phyloP scores from a whole-genome alignment of 2,888 invertebrate species.

The Synanthedon myopaeformis region DNA sequence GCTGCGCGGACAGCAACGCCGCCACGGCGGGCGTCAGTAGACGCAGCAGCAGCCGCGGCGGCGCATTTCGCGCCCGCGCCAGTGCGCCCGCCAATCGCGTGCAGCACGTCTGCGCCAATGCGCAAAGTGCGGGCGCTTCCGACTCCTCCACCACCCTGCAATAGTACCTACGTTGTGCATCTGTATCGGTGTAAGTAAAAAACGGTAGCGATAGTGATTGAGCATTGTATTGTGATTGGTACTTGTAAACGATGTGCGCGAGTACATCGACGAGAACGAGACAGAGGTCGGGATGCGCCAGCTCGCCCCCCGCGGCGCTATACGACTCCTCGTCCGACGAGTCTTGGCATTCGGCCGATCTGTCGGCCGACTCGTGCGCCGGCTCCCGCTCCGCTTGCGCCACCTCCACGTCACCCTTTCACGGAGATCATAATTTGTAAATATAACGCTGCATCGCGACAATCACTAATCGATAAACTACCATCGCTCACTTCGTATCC shows the following conservation, averaged over 20 bases:
- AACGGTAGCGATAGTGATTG: slow-evolving; percentile 4
- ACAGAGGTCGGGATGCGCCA: slow-evolving; percentile 72
- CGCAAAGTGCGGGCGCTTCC: slow-evolving; percentile 19
- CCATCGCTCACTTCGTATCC: slow-evolving; percentile 64
- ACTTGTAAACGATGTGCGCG: slow-evolving; percentile 70
- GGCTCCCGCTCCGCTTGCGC: not conserved
- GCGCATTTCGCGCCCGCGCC: slow-evolving; percentile 9
- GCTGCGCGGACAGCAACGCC: not conserved
- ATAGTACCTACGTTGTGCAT: slow-evolving; percentile 4
- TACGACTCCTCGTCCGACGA: too few species aligned
- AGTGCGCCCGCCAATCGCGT: slow-evolving; percentile 21
- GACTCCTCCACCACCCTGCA: not conserved
- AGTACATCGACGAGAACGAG: slow-evolving; percentile 71
- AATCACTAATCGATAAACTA: not conserved
- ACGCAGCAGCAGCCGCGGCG: slow-evolving; percentile 9
- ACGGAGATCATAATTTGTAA: not conserved
- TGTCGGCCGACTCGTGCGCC: too few species aligned
- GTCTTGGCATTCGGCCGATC: too few species aligned
- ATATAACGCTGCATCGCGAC: not conserved
- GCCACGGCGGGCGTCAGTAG: slow-evolving; percentile 6
- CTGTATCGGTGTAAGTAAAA: too few species aligned
- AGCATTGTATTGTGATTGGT: too few species aligned
- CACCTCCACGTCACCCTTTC: not conserved
- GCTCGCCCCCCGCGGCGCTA: slow-evolving; percentile 16
- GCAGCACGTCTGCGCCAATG: slow-evolving; percentile 39